Percentiles rank a stretch among this genome's conserved stretches.
Evolutionary conservation across 2,888 invertebrate species (phyloP).

Genomic region (Micoletzkya japonica): DNA sequence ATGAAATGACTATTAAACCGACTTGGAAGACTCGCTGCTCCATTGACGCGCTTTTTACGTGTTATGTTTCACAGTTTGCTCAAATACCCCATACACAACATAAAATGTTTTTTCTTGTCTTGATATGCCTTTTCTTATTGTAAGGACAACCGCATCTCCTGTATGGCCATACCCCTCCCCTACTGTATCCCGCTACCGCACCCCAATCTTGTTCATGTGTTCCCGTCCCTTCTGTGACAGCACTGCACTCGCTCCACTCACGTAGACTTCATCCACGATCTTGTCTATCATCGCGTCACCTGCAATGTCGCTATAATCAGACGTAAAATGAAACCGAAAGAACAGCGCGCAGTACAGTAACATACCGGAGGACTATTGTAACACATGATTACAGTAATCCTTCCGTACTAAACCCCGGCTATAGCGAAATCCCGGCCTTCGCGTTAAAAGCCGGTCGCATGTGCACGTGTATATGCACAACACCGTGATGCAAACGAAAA

Average conservation of each 20-base stretch:
- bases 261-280: constrained; percentile 41
- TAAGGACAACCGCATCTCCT: too few relatives aligned
- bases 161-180: too few relatives aligned
- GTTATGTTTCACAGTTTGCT: neutral
- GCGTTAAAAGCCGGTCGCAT: too few relatives aligned
- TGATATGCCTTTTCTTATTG: neutral
- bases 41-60: neutral
- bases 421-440: too few relatives aligned
- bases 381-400: too few relatives aligned
- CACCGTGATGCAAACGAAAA: neutral
- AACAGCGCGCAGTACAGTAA: neutral
- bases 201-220: constrained; percentile 34
- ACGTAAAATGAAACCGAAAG: neutral
- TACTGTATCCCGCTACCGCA: too few relatives aligned
- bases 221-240: constrained; percentile 32
- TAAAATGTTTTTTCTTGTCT: too few relatives aligned
- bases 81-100: neutral
- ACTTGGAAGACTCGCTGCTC: neutral
- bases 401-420: too few relatives aligned
- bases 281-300: constrained; percentile 47
- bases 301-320: too few relatives aligned
- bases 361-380: neutral
- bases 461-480: neutral
- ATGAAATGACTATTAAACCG: neutral
- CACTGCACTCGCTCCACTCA: constrained; percentile 45